Percentiles rank a stretch among this genome's conserved stretches.
These are phyloP conservation scores for Trachelus stipa DNA, from an alignment of 2,888 invertebrate genomes.

Conservation along the genomic window DNA sequence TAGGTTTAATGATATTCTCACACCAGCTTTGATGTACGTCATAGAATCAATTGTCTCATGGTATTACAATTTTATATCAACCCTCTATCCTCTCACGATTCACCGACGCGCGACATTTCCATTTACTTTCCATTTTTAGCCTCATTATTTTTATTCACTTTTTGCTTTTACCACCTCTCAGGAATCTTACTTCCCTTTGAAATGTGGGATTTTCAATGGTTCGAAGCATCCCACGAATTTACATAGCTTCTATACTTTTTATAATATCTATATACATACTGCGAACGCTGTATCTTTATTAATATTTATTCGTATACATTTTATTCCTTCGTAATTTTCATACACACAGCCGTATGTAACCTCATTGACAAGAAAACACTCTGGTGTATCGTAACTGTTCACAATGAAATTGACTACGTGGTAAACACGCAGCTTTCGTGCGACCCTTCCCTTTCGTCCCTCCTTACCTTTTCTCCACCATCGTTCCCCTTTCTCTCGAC, in stretches of 20 bases:
- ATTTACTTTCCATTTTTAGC: not conserved
- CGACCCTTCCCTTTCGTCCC: not conserved
- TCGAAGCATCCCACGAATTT: not conserved
- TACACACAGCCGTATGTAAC: not conserved
- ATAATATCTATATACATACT: not conserved
- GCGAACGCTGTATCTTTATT: not conserved
- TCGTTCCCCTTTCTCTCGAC: not conserved
- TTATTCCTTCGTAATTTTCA: not conserved
- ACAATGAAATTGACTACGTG: not conserved
- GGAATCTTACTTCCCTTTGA: not conserved
- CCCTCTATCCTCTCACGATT: not conserved
- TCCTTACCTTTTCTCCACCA: not conserved
- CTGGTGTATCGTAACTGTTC: conserved; percentile 1
- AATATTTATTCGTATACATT: not conserved
- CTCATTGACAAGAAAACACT: not conserved
- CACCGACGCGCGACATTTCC: not conserved
- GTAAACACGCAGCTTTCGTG: not conserved
- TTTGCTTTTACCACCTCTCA: not conserved
- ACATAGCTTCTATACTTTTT: not conserved
- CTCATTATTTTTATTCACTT: not conserved
- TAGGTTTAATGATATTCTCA: not conserved
- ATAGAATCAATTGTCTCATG: not conserved
- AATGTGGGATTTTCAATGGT: not conserved
- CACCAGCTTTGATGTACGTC: not conserved
- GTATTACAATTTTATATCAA: not conserved